Evolutionary conservation across 2,113 vertebrate species (phyloP), one percentile per base, ranked within the genome.

Genomic region (Trinectes maculatus): DNA sequence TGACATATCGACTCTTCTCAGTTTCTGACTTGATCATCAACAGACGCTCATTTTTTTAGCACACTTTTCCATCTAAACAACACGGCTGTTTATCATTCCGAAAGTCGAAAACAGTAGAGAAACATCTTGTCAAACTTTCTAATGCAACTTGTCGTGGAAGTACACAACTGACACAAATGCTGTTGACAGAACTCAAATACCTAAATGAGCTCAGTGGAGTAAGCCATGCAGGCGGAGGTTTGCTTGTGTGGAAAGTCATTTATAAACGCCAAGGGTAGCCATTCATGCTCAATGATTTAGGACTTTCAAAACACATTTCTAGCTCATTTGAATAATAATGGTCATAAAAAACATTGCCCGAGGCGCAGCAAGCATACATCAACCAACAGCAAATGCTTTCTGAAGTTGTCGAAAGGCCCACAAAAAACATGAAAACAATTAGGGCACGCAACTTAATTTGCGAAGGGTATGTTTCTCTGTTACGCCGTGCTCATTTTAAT

Each of bases 311-410:
- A 93, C 85, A 87, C 88, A 91, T 90, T 91, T 87, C 84, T 83
- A 69, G 80, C 90, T 93, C 88, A 93, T 92, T 93, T 92, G 85
- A 93, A 93, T 93, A 93, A 92, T 92, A 92, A 92, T 91, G 92
- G 90, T 91, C 91, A 90, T 91, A 90, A 93, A 90, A 92, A 89
- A 89, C 88, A 90, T 83, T 83, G 89, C 91, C 91, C 74, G 71
- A 65, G 89, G 89, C 85, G 22, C 76, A 77, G 77, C 74, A 79
- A 79, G 82, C 87, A 89, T 91, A 89, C 86, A 92, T 93, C 89
- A 92, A 91, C 89, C 85, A 81, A 90, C 85, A 89, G 87, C 84
- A 87, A 90, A 90, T 86, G 87, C 87, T 86, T 89, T 91, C 85
- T 87, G 87, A 90, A 86, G 89, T 90, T 87, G 89, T 88, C 63